phyloP scores from a whole-genome alignment of 1,140 invertebrate species.

The Diuraphis noxia region DNA sequence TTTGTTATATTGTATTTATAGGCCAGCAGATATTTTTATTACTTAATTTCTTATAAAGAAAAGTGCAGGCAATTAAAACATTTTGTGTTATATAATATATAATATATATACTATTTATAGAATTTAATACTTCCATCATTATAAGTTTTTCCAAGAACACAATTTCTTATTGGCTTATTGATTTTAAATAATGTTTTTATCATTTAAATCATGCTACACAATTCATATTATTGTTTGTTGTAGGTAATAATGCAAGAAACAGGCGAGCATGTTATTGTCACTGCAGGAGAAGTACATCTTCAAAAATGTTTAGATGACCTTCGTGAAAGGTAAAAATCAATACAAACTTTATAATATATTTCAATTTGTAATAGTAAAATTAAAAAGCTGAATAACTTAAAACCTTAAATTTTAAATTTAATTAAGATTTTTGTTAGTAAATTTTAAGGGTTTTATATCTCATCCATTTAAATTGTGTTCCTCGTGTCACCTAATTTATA shows the following conservation, averaged over 20 bases:
- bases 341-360: not conserved
- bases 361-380: not conserved
- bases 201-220: not conserved
- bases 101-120: not conserved
- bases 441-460: not conserved
- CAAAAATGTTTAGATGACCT: conserved; percentile 92
- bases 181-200: not conserved
- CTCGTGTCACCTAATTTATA: not conserved
- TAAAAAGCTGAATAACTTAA: not conserved
- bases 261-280: conserved; percentile 94
- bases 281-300: conserved; percentile 96
- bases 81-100: too few relatives aligned
- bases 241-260: conserved; percentile 83
- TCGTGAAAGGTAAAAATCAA: conserved; percentile 60
- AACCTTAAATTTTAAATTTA: not conserved
- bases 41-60: not conserved
- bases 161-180: not conserved
- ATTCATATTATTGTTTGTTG: too few relatives aligned
- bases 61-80: not conserved
- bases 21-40: not conserved
- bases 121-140: not conserved
- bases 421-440: not conserved
- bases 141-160: not conserved
- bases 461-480: too few relatives aligned
- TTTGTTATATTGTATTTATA: not conserved